Evolutionary conservation across 1,140 invertebrate species (phyloP).

Genomic region (Cyclargus thomasi): DNA sequence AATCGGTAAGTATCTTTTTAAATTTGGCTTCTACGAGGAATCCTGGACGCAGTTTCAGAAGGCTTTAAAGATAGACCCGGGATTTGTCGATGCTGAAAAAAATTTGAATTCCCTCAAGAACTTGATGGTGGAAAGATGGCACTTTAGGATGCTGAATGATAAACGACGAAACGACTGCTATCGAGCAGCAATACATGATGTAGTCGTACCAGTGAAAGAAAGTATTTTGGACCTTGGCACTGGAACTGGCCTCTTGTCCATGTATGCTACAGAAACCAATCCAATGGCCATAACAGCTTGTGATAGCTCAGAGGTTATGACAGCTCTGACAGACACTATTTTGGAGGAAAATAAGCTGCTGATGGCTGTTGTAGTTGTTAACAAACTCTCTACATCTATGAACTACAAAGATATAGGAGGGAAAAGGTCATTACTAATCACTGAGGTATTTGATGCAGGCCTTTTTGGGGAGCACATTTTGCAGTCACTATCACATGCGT

Average conservation of each 20-base stretch:
- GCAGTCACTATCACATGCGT: conserved; percentile 81
- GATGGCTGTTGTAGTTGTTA: conserved; percentile 41
- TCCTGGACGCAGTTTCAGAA: conserved; percentile 60
- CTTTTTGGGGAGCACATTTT: conserved; percentile 85
- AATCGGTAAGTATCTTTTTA: conserved; percentile 55
- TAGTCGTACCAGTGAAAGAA: conserved; percentile 65
- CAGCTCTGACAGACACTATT: conserved; percentile 55
- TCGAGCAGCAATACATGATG: conserved; percentile 77
- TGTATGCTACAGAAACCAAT: conserved; percentile 78
- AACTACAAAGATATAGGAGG: conserved; percentile 76
- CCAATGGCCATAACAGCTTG: conserved; percentile 78
- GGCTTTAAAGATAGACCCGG: conserved; percentile 41
- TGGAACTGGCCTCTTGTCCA: conserved; percentile 82
- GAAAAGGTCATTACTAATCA: conserved; percentile 80
- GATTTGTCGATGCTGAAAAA: conserved; percentile 54
- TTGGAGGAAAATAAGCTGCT: conserved; percentile 31
- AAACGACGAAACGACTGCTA: conserved; percentile 80
- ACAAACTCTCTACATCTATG: conserved; percentile 51
- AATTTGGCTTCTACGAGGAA: conserved; percentile 46
- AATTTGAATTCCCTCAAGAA: conserved; percentile 67
- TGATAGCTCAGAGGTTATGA: conserved; percentile 80
- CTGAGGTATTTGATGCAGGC: conserved; percentile 87
- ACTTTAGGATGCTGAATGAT: conserved; percentile 89
- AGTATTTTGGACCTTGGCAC: conserved; percentile 84
- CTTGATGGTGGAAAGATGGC: conserved; percentile 82